Evolutionary conservation across 1,140 invertebrate species (phyloP), one percentile per base, ranked within the genome.

Genomic region (Bombus confusus): DNA sequence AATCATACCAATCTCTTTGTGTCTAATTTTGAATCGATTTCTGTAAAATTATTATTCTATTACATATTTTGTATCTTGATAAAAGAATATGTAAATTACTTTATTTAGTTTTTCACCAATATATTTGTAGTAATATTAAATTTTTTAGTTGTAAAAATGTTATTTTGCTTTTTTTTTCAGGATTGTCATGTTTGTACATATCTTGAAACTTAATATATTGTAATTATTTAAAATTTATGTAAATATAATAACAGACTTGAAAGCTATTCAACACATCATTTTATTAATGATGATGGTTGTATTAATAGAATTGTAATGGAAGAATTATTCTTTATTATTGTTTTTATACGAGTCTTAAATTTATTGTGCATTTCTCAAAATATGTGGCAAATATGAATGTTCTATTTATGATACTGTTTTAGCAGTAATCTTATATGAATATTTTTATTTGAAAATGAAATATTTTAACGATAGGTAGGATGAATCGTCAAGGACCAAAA

Each of bases 401-500:
- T 39, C 39, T 28, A 28, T 39, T 71, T 31, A 64, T 68, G 31
- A 8, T 3, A 22, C 18, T 22, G 1, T 22, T 18, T 66, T 37
- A 37, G 34, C 8, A 43, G 22, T 68, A 66, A 68, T 47, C 22
- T 68, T 43, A 25, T 22, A 68, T 3, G 22, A 28, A n/a, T 41
- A 41, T 71, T 43, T 82, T 28, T 22, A 75, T 43, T 18, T 75
- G 12, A 28, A 69, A 41, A 71, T 28, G 12, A 72, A 39, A 66
- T 62, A 52, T 79, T 79, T 74, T 86, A 59, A 66, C 41, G 5
- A 31, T 8, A 91, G 79, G 73, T 43, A 84, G 75, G 74, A 72
- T 72, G 3, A 28, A 3, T n/a, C 80, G 82, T 72, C 52, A 89
- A 64, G 85, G 85, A 41, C 91, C 91, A 66, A 95, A 95, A 89